Conservation (phyloP, 2,888 invertebrate species). For the Ariolimax columbianus region DNA sequence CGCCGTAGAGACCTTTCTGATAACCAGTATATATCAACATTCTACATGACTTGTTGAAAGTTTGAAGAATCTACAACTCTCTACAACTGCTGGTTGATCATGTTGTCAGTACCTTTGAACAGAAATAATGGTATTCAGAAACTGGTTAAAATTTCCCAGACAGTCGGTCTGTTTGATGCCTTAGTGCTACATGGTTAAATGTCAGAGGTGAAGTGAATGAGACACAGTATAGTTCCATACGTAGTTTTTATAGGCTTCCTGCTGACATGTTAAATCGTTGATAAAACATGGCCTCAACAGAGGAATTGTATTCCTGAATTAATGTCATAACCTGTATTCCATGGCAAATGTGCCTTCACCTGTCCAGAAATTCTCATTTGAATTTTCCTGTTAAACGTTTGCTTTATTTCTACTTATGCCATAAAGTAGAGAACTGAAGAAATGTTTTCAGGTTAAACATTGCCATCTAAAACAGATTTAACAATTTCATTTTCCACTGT, state of each 20-base stretch:
- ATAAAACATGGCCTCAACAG: not conserved
- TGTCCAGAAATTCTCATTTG: not conserved
- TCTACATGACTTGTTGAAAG: not conserved
- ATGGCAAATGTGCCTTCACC: conserved; percentile 32
- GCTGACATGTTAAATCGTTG: not conserved
- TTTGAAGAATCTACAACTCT: not conserved
- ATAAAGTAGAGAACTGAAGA: not conserved
- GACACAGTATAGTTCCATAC: too few species aligned
- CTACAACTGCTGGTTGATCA: not conserved
- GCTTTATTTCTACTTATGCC: not conserved
- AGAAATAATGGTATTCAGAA: not conserved
- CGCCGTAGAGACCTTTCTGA: not conserved
- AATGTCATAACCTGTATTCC: not conserved
- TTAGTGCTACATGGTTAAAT: not conserved
- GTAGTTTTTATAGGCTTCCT: not conserved
- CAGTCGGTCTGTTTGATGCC: too few species aligned
- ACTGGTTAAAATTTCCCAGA: not conserved
- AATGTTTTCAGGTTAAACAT: too few species aligned
- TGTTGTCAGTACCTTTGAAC: not conserved
- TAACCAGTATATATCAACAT: not conserved
- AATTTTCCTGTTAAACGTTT: not conserved
- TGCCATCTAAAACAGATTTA: too few species aligned
- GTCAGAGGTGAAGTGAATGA: too few species aligned
- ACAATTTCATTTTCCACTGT: too few species aligned
- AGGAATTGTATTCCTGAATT: not conserved